phyloP scores from a whole-genome alignment of 1,140 invertebrate genomes.

The Ptiloglossa arizonensis region DNA sequence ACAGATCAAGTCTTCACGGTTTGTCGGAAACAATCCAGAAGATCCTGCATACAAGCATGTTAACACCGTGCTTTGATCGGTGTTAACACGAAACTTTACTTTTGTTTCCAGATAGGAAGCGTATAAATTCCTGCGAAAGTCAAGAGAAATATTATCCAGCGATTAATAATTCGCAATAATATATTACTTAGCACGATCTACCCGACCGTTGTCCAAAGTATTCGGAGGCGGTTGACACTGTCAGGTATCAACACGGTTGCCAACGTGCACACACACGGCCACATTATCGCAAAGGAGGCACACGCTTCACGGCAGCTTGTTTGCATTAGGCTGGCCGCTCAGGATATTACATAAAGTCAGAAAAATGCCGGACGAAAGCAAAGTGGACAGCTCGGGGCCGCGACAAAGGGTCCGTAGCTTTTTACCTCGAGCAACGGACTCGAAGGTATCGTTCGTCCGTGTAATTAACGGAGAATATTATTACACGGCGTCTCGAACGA shows the following conservation, averaged over 20 bases:
- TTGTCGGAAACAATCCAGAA: too few relatives aligned
- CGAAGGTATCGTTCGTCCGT: constrained; percentile 72
- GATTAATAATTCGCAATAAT: too few relatives aligned
- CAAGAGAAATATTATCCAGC: too few relatives aligned
- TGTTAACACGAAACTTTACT: too few relatives aligned
- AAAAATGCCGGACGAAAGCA: constrained; percentile 76
- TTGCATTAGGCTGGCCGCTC: constrained; percentile 68
- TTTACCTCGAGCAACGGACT: constrained; percentile 74
- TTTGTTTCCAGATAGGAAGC: too few relatives aligned
- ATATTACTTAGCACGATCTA: too few relatives aligned
- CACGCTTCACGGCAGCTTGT: constrained; percentile 61
- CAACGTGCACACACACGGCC: constrained; percentile 14
- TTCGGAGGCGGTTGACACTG: background rate
- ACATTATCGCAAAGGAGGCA: constrained; percentile 53
- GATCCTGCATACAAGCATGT: too few relatives aligned
- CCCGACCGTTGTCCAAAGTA: background rate
- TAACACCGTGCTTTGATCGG: too few relatives aligned
- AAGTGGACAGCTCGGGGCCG: constrained; percentile 67
- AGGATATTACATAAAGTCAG: constrained; percentile 79
- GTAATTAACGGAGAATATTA: constrained; percentile 78
- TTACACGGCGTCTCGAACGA: constrained; percentile 48
- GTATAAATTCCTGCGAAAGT: too few relatives aligned
- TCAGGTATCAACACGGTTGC: background rate
- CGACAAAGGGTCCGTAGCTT: constrained; percentile 73
- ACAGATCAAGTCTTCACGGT: too few relatives aligned